phyloP scores from a whole-genome alignment of 2,888 invertebrate species.

The Notocelia uddmanniana region DNA sequence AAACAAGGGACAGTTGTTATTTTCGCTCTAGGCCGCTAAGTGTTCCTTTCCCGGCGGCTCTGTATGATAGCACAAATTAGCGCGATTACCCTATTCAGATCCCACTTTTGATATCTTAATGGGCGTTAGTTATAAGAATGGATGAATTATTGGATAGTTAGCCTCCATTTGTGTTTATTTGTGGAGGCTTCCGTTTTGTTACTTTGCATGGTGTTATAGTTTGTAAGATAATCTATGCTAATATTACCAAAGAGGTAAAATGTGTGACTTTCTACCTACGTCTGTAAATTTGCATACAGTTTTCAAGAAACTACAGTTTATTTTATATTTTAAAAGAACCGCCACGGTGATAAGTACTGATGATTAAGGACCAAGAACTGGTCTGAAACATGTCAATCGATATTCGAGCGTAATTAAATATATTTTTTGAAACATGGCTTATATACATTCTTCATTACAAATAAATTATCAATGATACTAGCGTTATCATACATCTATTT shows the following conservation, averaged over 20 bases:
- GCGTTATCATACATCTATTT: too few relatives aligned
- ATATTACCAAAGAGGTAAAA: not conserved
- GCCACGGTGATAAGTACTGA: too few relatives aligned
- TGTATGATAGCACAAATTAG: conserved; percentile 42
- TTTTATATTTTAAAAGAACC: too few relatives aligned
- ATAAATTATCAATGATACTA: too few relatives aligned
- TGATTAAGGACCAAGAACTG: too few relatives aligned
- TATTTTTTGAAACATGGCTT: too few relatives aligned
- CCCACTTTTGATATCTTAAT: conserved; percentile 41
- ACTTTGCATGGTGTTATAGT: not conserved
- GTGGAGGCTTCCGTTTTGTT: conserved; percentile 12
- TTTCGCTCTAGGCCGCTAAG: conserved; percentile 35
- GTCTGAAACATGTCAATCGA: too few relatives aligned
- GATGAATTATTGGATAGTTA: conserved; percentile 37
- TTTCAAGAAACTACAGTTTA: too few relatives aligned
- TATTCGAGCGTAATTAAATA: too few relatives aligned
- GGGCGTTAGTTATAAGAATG: conserved; percentile 36
- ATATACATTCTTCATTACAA: too few relatives aligned
- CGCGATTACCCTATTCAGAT: conserved; percentile 44
- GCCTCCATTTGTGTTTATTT: conserved; percentile 29
- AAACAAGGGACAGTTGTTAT: conserved; percentile 43
- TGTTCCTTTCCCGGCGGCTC: conserved; percentile 29
- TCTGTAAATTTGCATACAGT: not conserved
- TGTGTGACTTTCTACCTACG: not conserved
- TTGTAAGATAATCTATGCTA: not conserved